These are phyloP conservation scores for Struthidea cinerea DNA, from an alignment of 2,113 vertebrate species.

Conservation along the genomic window DNA sequence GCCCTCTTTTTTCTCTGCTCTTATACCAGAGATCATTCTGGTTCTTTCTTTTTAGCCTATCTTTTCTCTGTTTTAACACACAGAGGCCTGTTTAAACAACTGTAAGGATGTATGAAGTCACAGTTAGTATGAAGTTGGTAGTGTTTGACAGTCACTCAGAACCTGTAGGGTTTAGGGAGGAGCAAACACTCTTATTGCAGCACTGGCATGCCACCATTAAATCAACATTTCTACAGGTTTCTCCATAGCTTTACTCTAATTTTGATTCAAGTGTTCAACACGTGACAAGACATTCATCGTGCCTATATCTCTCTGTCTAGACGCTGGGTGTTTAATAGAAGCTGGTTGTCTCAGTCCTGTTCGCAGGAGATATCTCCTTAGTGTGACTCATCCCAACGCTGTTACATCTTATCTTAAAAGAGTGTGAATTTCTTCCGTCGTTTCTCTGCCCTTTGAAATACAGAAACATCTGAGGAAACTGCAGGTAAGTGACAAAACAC, in stretches of 20 bases:
- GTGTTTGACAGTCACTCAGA: neutral
- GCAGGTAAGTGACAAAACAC: neutral
- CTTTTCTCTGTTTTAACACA: neutral
- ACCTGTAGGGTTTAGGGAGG: neutral
- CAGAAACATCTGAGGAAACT: neutral
- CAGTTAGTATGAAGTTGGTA: neutral
- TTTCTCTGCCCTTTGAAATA: neutral
- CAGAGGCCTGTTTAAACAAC: neutral
- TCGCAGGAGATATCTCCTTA: neutral
- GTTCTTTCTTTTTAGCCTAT: neutral
- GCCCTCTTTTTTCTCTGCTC: neutral
- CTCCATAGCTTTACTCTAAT: neutral
- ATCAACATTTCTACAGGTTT: neutral
- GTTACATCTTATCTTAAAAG: neutral
- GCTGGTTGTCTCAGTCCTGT: neutral
- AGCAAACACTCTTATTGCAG: neutral
- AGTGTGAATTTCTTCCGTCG: neutral
- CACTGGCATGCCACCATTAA: neutral
- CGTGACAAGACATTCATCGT: accelerated
- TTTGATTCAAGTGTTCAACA: neutral
- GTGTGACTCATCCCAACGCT: neutral
- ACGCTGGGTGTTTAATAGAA: neutral
- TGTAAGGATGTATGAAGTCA: neutral
- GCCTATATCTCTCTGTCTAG: neutral
- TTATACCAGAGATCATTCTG: neutral